These are phyloP conservation scores for Takifugu ocellatus DNA, from an alignment of 2,797 vertebrate species.

Conservation along the genomic window DNA sequence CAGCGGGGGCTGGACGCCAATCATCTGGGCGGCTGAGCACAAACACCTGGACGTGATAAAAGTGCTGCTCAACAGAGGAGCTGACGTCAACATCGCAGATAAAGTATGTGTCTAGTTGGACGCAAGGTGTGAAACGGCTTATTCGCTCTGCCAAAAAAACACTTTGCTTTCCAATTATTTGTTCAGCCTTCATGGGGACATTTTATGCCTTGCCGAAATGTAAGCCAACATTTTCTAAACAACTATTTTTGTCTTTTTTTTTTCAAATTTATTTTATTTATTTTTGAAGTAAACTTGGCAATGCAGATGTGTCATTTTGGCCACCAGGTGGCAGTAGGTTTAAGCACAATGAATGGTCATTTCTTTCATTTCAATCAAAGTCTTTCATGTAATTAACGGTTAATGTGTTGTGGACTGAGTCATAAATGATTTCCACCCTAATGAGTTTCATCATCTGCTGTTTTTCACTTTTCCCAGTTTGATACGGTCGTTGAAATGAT, in stretches of 20 bases:
- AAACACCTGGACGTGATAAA: constrained; percentile 87
- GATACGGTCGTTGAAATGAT: constrained; percentile 10
- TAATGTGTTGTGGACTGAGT: no score
- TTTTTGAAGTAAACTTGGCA: no score
- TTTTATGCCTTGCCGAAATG: no score
- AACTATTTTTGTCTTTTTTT: no score
- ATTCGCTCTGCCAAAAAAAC: background rate
- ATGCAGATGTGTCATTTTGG: no score
- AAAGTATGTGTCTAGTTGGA: constrained; percentile 71
- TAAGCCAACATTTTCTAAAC: no score
- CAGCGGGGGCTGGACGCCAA: constrained; percentile 91
- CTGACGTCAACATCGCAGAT: constrained; percentile 86
- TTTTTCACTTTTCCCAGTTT: background rate
- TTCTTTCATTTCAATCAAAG: no score
- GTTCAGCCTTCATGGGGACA: no score
- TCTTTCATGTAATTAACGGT: no score
- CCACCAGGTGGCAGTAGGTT: background rate
- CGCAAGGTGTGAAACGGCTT: background rate
- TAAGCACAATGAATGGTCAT: no score
- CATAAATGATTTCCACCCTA: no score
- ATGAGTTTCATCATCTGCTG: background rate
- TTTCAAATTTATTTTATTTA: no score
- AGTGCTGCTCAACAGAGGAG: constrained; percentile 86
- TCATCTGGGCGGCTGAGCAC: constrained; percentile 95
- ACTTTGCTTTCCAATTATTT: background rate